Evolutionary conservation across 2,888 invertebrate genomes (phyloP).

Genomic region (Rhopalosiphum nymphaeae): DNA sequence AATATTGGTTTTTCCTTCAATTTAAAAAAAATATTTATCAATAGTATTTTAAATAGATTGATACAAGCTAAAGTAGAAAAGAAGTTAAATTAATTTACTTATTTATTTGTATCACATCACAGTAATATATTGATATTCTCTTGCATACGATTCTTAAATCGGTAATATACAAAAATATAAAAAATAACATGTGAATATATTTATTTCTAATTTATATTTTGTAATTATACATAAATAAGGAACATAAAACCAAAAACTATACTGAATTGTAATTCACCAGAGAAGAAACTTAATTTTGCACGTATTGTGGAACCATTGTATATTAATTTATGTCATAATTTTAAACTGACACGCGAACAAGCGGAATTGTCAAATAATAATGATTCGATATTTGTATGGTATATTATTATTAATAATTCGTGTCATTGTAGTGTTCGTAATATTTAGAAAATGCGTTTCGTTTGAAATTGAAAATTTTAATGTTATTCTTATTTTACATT

Average conservation of each 20-base stretch:
- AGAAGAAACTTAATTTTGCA: neutral
- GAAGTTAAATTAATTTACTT: neutral
- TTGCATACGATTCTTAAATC: rapidly evolving
- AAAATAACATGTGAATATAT: too few relatives aligned
- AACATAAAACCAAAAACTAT: neutral
- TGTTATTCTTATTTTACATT: neutral
- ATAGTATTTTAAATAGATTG: neutral
- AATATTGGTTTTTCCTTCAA: neutral
- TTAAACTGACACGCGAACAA: neutral
- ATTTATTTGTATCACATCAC: neutral
- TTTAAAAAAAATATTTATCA: neutral
- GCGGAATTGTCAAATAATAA: neutral
- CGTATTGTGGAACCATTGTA: neutral
- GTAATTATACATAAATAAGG: neutral
- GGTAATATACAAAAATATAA: neutral
- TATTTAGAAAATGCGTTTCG: neutral
- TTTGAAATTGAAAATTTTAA: neutral
- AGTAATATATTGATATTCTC: neutral
- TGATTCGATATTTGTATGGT: neutral
- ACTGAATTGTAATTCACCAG: neutral
- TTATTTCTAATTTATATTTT: neutral
- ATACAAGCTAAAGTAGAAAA: neutral
- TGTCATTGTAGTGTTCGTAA: neutral
- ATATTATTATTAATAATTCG: neutral
- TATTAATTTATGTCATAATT: neutral